Evolutionary conservation across 2,888 invertebrate genomes (phyloP), one percentile per base, ranked within the genome.

Genomic region (Pseudococcus jackbeardsleyi): DNA sequence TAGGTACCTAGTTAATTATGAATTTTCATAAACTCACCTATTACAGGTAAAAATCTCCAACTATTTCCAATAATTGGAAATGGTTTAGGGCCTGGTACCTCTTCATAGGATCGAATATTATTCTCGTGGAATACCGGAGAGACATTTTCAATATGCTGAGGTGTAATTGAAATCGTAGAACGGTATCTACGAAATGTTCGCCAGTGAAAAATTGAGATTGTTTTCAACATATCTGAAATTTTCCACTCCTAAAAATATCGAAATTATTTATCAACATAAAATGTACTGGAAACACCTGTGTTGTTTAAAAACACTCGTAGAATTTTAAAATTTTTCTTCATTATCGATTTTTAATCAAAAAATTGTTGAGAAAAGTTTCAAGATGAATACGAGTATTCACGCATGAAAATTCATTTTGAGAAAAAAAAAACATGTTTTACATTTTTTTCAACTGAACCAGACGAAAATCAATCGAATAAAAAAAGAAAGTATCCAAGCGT

Each of bases 11-110:
- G 46, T 46, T 46, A 46, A 46, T 46, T 7, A 11, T 50, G 50
- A 1, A 50, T 33, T 17, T 50, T n/a, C 15, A 19, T 22, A 0
- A 59, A 89, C 89, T 82, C 85, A 90, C 91, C 91, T 68, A 91
- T 89, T 84, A 89, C 89, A n/a, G 91, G 90, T 87, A 90, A 88
- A 88, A 91, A 90, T 89, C 95, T 93, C 96, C 96, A 96, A 19
- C 96, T 96, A 91, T 96, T 96, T 12, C 96, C 96, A 17, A 96
- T 91, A 85, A 96, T 93, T 0, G 96, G 96, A 48, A 96, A 92
- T 0, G 96, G 95, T 91, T 93, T 95, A 0, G 96, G 96, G 9
- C 96, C 96, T 0, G 96, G 96, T 26, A 96, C 94, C 90, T 95
- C 94, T 0, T 94, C 93, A 91, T 96, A 96, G 26, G 88, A 85